These are phyloP conservation scores for Ficedula albicollis DNA, from an alignment of 2,797 vertebrate genomes.

Conservation along the genomic window DNA sequence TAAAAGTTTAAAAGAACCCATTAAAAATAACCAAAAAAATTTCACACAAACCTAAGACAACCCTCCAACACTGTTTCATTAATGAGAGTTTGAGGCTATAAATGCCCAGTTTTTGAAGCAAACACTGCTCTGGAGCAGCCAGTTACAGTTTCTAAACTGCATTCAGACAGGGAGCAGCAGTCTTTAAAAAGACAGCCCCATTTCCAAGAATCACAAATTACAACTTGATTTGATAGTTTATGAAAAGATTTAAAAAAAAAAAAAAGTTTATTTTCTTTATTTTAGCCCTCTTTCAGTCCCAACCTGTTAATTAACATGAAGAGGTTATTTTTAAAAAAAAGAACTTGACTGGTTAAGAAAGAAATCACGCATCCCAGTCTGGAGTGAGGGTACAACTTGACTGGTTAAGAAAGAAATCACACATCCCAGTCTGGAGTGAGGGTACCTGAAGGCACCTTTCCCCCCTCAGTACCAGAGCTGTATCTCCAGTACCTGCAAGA, in stretches of 20 bases:
- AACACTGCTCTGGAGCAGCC: background rate
- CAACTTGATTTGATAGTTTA: background rate
- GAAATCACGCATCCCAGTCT: accelerated
- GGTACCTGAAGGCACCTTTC: too few species aligned
- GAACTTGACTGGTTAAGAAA: accelerated
- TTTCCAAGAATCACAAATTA: background rate
- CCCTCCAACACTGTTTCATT: accelerated
- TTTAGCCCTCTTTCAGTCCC: background rate
- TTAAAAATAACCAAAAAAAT: background rate
- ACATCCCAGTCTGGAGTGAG: too few species aligned
- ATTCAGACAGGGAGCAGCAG: background rate
- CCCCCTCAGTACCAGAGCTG: too few species aligned
- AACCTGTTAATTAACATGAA: background rate
- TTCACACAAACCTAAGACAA: background rate
- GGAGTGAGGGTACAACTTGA: accelerated
- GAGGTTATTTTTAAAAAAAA: background rate
- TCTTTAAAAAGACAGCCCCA: background rate
- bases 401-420: too few species aligned
- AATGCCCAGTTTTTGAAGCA: background rate
- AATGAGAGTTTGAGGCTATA: background rate
- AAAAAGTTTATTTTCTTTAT: background rate
- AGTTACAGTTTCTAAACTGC: background rate
- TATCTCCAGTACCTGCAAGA: slow-evolving; percentile 87
- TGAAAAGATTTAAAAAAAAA: background rate
- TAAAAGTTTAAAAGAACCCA: background rate